Percentiles rank a stretch among this genome's conserved stretches.
Evolutionary conservation across 2,797 vertebrate genomes (phyloP).

Genomic region (Pampus argenteus): DNA sequence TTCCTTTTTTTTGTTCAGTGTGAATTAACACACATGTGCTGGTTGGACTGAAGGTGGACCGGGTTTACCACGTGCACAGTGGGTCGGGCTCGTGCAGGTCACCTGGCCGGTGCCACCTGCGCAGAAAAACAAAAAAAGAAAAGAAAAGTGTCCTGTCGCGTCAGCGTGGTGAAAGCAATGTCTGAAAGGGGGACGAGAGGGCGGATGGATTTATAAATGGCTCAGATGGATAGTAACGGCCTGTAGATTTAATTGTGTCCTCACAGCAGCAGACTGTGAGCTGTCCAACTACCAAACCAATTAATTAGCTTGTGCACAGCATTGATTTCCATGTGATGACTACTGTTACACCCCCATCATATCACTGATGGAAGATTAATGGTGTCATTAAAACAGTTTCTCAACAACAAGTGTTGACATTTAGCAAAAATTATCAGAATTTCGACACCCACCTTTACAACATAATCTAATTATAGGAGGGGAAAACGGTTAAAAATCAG

Average conservation of each 20-base stretch:
- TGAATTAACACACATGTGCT: slow-evolving; percentile 90
- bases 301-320: slow-evolving; percentile 11
- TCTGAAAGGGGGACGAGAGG: slow-evolving; percentile 18
- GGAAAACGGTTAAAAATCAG: background rate
- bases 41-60: slow-evolving; percentile 63
- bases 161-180: slow-evolving; percentile 43
- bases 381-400: slow-evolving; percentile 1
- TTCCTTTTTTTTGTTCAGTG: slow-evolving; percentile 56
- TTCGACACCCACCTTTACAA: background rate
- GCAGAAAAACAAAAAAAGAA: background rate
- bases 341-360: background rate
- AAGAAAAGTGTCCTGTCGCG: slow-evolving; percentile 75
- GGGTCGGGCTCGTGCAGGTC: slow-evolving; percentile 86
- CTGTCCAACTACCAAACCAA: slow-evolving; percentile 25
- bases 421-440: background rate
- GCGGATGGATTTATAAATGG: slow-evolving; percentile 49
- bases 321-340: background rate
- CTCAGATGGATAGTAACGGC: slow-evolving; percentile 48
- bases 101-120: slow-evolving; percentile 87
- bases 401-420: slow-evolving; percentile 7
- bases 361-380: slow-evolving; percentile 9
- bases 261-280: slow-evolving; percentile 13
- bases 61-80: slow-evolving; percentile 87
- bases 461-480: background rate
- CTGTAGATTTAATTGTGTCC: slow-evolving; percentile 52